Evolutionary conservation across 2,797 vertebrate genomes (phyloP).

Genomic region (Anolis apletophallus): DNA sequence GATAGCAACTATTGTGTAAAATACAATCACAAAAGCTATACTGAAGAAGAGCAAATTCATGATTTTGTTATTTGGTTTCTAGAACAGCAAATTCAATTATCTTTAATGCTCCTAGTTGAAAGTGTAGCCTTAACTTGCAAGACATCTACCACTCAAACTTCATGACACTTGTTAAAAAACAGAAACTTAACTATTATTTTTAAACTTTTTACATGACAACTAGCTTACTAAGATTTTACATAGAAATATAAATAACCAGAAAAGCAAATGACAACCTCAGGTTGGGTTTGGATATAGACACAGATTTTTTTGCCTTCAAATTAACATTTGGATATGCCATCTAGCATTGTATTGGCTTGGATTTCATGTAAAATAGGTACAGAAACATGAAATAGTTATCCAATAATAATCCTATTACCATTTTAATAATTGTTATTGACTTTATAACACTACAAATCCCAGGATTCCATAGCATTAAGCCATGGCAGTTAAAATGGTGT

Average conservation of each 20-base stretch:
- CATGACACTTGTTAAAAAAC: not conserved
- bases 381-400: not conserved
- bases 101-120: not conserved
- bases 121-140: not conserved
- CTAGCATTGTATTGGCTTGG: not conserved
- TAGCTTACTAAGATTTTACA: not conserved
- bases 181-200: slow-evolving; percentile 5
- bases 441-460: no score
- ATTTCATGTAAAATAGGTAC: not conserved
- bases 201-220: not conserved
- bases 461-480: no score
- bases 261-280: not conserved
- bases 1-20: not conserved
- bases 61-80: not conserved
- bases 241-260: not conserved
- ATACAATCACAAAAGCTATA: not conserved
- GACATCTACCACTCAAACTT: not conserved
- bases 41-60: not conserved
- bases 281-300: not conserved
- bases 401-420: not conserved
- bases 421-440: not conserved
- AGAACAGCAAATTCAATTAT: not conserved
- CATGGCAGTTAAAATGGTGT: no score
- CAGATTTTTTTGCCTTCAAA: not conserved
- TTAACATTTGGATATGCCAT: not conserved